phyloP scores from a whole-genome alignment of 2,888 invertebrate genomes.

The Ophion obscuratus region DNA sequence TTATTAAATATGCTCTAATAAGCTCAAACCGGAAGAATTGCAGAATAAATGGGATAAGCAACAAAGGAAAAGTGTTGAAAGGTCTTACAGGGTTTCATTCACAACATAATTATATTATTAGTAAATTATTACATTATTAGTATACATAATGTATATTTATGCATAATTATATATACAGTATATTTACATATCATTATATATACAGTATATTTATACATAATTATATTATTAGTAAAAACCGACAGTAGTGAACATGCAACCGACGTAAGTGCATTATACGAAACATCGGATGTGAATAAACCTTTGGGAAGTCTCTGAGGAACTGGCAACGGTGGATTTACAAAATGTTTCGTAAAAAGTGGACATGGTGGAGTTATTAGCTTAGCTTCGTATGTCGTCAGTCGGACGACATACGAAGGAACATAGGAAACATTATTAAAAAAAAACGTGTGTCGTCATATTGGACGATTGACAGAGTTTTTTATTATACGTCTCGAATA shows the following conservation, averaged over 20 bases:
- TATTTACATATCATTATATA: no score
- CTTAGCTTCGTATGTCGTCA: neutral
- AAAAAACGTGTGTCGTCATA: neutral
- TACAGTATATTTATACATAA: no score
- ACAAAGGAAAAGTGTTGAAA: neutral
- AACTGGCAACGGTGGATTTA: neutral
- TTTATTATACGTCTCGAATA: slow-evolving; percentile 6
- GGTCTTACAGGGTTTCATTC: neutral
- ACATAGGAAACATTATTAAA: neutral
- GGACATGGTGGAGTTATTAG: neutral
- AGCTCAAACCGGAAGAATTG: neutral
- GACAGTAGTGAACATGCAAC: no score
- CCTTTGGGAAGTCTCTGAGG: neutral
- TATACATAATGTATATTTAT: no score
- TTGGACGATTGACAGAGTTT: neutral
- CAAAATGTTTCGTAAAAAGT: neutral
- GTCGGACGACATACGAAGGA: neutral
- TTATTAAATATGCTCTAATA: no score
- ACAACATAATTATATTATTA: neutral
- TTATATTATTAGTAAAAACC: neutral
- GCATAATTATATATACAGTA: no score
- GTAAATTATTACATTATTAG: no score
- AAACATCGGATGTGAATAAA: neutral
- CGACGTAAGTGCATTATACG: neutral
- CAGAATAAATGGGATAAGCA: neutral